phyloP scores from a whole-genome alignment of 2,888 invertebrate genomes.

The Sussaba pulchella region DNA sequence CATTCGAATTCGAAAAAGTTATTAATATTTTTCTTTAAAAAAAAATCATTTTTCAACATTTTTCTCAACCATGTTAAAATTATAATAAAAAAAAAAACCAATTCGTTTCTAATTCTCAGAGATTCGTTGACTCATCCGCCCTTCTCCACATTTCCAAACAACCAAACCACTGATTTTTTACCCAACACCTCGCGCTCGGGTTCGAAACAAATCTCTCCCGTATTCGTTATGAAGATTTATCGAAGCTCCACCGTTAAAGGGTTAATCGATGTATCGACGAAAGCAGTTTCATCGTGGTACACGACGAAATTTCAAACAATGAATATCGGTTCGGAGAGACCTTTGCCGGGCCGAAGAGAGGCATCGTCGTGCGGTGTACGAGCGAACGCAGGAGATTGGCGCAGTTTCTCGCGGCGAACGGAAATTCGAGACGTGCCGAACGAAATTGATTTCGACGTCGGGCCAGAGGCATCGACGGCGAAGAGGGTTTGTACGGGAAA shows the following conservation, averaged over 20 bases:
- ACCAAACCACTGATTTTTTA: too few species aligned
- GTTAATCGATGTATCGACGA: constrained; percentile 16
- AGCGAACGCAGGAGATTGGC: constrained; percentile 54
- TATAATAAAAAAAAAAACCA: too few species aligned
- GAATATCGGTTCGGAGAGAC: constrained; percentile 1
- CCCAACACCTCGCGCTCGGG: too few species aligned
- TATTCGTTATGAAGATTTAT: not conserved
- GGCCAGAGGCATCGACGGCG: constrained; percentile 5
- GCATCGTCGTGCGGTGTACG: constrained; percentile 1
- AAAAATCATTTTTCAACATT: too few species aligned
- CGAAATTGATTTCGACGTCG: constrained; percentile 68
- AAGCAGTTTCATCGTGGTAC: not conserved
- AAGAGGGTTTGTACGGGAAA: constrained; percentile 53
- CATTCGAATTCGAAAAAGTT: too few species aligned
- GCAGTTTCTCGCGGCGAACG: constrained; percentile 59
- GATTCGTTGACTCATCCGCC: too few species aligned
- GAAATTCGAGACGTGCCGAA: constrained; percentile 69
- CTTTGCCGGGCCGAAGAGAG: not conserved
- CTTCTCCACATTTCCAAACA: too few species aligned
- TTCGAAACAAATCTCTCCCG: too few species aligned
- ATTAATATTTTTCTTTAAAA: too few species aligned
- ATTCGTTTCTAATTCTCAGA: too few species aligned
- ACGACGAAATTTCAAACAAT: constrained; percentile 21
- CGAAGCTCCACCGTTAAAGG: not conserved
- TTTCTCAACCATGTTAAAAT: too few species aligned